Evolutionary conservation across 2,888 invertebrate species (phyloP).

Genomic region (Dasysyrphus tricinctus): DNA sequence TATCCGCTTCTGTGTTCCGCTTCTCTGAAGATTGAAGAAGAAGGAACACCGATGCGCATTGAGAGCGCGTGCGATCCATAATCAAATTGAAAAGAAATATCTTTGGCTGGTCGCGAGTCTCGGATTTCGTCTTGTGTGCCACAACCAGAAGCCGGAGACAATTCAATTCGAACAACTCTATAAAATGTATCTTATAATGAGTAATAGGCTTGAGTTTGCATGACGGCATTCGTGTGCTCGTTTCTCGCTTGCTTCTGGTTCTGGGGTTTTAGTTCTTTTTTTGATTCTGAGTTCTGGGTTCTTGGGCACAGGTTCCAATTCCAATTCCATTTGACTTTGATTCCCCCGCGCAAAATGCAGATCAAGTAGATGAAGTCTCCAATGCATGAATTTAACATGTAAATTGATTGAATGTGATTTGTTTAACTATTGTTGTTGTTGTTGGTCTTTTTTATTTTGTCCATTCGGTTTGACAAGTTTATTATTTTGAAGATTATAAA

Average conservation of each 20-base stretch:
- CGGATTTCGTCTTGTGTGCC: slow-evolving; percentile 36
- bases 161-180: slow-evolving; percentile 75
- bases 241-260: slow-evolving; percentile 22
- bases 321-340: slow-evolving; percentile 14
- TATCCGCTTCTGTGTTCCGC: slow-evolving; percentile 56
- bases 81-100: slow-evolving; percentile 70
- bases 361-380: slow-evolving; percentile 52
- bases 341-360: slow-evolving; percentile 23
- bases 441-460: slow-evolving; percentile 10
- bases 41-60: slow-evolving; percentile 23
- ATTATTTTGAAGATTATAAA: slow-evolving; percentile 40
- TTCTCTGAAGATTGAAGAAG: slow-evolving; percentile 8
- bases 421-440: slow-evolving; percentile 44
- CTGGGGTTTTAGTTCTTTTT: neutral
- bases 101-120: slow-evolving; percentile 8
- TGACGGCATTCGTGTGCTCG: slow-evolving; percentile 59
- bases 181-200: slow-evolving; percentile 74
- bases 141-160: slow-evolving; percentile 29
- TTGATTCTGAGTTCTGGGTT: neutral
- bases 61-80: slow-evolving; percentile 67
- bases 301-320: neutral
- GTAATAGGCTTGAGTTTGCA: slow-evolving; percentile 70
- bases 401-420: slow-evolving; percentile 69
- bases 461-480: slow-evolving; percentile 50
- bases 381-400: slow-evolving; percentile 53